phyloP scores from a whole-genome alignment of 2,888 invertebrate species.

The Pseudoips prasinana region DNA sequence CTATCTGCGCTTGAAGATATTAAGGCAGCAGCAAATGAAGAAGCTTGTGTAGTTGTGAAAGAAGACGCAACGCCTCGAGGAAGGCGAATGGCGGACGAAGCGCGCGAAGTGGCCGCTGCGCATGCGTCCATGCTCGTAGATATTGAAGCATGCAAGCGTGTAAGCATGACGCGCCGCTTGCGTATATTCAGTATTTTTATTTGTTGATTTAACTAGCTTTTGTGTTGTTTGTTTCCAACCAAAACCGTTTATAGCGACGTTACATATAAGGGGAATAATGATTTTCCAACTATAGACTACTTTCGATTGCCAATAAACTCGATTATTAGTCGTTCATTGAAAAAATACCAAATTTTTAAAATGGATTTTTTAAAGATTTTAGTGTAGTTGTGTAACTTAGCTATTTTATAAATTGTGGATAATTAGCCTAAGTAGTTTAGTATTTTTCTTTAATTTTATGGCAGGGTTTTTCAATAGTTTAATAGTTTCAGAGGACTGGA shows the following conservation, averaged over 20 bases:
- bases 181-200: slow-evolving; percentile 43
- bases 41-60: slow-evolving; percentile 74
- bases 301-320: no score
- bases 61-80: slow-evolving; percentile 71
- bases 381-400: no score
- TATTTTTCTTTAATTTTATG: no score
- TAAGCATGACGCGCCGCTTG: slow-evolving; percentile 84
- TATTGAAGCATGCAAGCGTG: slow-evolving; percentile 86
- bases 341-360: no score
- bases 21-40: slow-evolving; percentile 49
- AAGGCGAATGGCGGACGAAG: slow-evolving; percentile 72
- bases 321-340: no score
- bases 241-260: neutral
- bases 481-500: no score
- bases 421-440: no score
- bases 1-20: slow-evolving; percentile 61
- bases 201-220: slow-evolving; percentile 39
- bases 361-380: no score
- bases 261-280: no score
- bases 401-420: no score
- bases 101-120: slow-evolving; percentile 75
- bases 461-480: no score
- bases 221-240: slow-evolving; percentile 14
- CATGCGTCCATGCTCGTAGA: slow-evolving; percentile 80
- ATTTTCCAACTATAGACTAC: no score